Base-by-base conservation (phyloP, 2,797 vertebrate genomes). In the Pangasius sanitwongsei region DNA sequence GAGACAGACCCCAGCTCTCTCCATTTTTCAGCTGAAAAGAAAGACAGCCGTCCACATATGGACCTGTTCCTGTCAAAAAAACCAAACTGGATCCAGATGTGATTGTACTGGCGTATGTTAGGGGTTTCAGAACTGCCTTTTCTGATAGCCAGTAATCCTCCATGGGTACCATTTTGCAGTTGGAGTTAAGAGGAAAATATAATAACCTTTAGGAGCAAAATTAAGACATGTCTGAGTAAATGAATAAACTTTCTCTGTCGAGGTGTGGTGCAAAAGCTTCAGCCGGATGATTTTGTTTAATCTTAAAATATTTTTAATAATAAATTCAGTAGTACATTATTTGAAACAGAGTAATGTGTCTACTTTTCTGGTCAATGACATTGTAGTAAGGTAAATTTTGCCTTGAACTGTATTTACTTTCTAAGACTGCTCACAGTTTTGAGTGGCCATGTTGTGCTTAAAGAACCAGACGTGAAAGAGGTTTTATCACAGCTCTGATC, bases 131-230 rank as follows among this genome's bases (percentile, higher is more conserved):
- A 48, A 65, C 78, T 89, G 86, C 91, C 93, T 92, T 92, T 93
- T 91, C 91, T 92, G 93, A 95, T 94, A 91, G 86, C 92, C 87
- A 80, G 77, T 95, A 94, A 95, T 95, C 92, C 92, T 93, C 15
- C 6, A 16, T 41, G 16, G 63, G 28, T 28, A 48, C 82, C 23
- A 63, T 84, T 61, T 69, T 65, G 37, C 13, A 31, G 48, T n/a
- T 25, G 20, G 59, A 65, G 55, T 67, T 67, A 13, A 16, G 13
- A 48, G 25, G 15, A n/a, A 31, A 12, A 44, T 41, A 28, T 48
- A 65, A 48, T 83, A 28, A 83, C 34, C 20, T 8, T 55, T 15
- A 80, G 28, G 8, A 20, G n/a, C n/a, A 31, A 55, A 80, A 78
- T 53, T 9, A 55, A 28, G 34, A 61, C 2, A 7, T 77, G 55